These are phyloP conservation scores for Monopis laevigella DNA, from an alignment of 2,888 invertebrate genomes.

Conservation along the genomic window DNA sequence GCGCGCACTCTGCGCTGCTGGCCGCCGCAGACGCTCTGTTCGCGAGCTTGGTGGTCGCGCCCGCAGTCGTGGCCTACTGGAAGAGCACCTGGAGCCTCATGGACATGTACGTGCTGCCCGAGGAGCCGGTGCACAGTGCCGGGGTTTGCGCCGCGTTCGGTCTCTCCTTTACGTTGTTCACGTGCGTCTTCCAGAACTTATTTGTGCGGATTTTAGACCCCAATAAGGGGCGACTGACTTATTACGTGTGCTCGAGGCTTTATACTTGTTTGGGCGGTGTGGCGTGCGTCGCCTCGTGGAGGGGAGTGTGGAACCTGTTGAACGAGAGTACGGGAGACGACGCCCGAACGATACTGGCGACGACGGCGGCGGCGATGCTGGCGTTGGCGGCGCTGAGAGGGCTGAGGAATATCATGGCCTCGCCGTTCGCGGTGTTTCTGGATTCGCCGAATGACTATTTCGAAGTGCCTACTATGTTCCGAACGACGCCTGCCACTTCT, in stretches of 20 bases:
- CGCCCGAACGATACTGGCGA: constrained; percentile 67
- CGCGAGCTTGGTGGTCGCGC: constrained; percentile 78
- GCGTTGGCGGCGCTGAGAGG: constrained; percentile 75
- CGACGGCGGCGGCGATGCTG: constrained; percentile 72
- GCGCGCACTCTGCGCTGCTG: constrained; percentile 60
- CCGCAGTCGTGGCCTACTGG: constrained; percentile 88
- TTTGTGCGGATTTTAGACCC: constrained; percentile 65
- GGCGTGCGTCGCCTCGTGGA: constrained; percentile 88
- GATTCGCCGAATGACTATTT: constrained; percentile 84
- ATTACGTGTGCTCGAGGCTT: constrained; percentile 74
- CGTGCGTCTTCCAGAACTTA: constrained; percentile 74
- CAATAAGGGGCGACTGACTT: constrained; percentile 73
- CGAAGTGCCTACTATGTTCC: constrained; percentile 85
- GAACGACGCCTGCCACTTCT: constrained; percentile 56
- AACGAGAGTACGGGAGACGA: constrained; percentile 75
- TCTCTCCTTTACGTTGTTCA: constrained; percentile 72
- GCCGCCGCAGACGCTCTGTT: constrained; percentile 76
- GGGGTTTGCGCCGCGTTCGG: constrained; percentile 76
- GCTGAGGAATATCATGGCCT: constrained; percentile 81
- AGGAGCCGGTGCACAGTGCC: constrained; percentile 68
- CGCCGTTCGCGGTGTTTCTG: constrained; percentile 80
- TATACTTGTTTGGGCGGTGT: constrained; percentile 82
- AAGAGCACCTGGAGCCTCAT: constrained; percentile 85
- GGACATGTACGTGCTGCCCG: constrained; percentile 76
- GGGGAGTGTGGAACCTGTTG: constrained; percentile 82